Evolutionary conservation across 2,888 invertebrate species (phyloP).

Genomic region (Rhamnusium bicolor): DNA sequence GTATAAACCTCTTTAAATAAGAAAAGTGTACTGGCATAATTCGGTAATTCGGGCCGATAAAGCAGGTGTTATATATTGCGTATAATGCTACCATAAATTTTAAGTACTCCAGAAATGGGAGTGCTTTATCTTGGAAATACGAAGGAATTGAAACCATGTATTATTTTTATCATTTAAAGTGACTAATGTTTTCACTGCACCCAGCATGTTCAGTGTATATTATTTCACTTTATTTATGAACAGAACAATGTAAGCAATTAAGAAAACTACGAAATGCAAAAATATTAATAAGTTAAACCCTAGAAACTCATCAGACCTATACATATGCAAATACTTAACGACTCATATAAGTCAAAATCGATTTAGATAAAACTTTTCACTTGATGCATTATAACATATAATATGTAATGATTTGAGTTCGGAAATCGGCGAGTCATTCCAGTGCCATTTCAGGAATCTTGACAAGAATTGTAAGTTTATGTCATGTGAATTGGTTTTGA

Average conservation of each 20-base stretch:
- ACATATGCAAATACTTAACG: too few relatives aligned
- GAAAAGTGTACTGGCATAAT: conserved; percentile 51
- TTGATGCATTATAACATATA: too few relatives aligned
- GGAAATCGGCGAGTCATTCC: too few relatives aligned
- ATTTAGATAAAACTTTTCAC: too few relatives aligned
- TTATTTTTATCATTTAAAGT: conserved; percentile 44
- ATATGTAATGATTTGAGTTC: too few relatives aligned
- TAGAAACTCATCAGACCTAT: background rate
- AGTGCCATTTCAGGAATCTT: too few relatives aligned
- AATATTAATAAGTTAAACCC: background rate
- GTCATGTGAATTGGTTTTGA: too few relatives aligned
- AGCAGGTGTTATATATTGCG: conserved; percentile 59
- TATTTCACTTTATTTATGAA: conserved; percentile 21
- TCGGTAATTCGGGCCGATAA: conserved; percentile 56
- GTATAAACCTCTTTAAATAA: conserved; percentile 40
- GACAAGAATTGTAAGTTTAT: too few relatives aligned
- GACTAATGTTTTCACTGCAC: conserved; percentile 24
- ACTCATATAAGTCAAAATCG: too few relatives aligned
- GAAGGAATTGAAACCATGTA: conserved; percentile 53
- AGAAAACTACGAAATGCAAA: too few relatives aligned
- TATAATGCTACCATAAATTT: conserved; percentile 55
- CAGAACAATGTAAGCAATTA: background rate
- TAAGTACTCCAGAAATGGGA: conserved; percentile 52
- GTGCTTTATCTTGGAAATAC: conserved; percentile 53
- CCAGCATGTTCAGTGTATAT: background rate